Evolutionary conservation across 1,140 invertebrate species (phyloP).

Genomic region (Xylocopa sonorina): DNA sequence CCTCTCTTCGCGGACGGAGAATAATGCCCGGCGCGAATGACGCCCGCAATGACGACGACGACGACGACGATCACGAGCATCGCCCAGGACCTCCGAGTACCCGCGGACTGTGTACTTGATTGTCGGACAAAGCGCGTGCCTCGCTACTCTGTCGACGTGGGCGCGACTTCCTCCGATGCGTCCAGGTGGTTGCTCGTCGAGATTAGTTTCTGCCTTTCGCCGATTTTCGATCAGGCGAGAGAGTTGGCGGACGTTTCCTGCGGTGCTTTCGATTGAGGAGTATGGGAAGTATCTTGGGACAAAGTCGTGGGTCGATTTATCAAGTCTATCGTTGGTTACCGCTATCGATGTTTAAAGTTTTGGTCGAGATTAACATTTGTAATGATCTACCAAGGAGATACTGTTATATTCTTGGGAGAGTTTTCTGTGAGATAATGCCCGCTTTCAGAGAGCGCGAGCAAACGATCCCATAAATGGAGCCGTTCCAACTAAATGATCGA

Average conservation of each 20-base stretch:
- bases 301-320: background rate
- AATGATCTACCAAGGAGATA: too few species aligned
- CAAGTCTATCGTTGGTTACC: too few species aligned
- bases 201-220: background rate
- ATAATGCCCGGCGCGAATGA: slow-evolving; percentile 32
- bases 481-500: too few species aligned
- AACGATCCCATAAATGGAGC: too few species aligned
- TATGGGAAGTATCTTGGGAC: background rate
- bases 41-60: slow-evolving; percentile 23
- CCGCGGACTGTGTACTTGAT: slow-evolving; percentile 9
- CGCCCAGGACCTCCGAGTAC: slow-evolving; percentile 18
- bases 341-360: too few species aligned
- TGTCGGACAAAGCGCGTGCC: slow-evolving; percentile 4
- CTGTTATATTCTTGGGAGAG: too few species aligned
- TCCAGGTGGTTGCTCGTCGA: background rate
- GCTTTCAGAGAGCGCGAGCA: too few species aligned
- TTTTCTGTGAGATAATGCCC: too few species aligned
- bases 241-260: background rate
- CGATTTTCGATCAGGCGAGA: background rate
- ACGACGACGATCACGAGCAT: slow-evolving; percentile 24
- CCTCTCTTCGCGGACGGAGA: slow-evolving; percentile 17
- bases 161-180: slow-evolving; percentile 2
- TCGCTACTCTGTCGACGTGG: slow-evolving; percentile 11
- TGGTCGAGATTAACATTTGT: too few species aligned
- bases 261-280: background rate